Conservation (phyloP, 2,113 vertebrate genomes). For the Hemiscyllium ocellatum region DNA sequence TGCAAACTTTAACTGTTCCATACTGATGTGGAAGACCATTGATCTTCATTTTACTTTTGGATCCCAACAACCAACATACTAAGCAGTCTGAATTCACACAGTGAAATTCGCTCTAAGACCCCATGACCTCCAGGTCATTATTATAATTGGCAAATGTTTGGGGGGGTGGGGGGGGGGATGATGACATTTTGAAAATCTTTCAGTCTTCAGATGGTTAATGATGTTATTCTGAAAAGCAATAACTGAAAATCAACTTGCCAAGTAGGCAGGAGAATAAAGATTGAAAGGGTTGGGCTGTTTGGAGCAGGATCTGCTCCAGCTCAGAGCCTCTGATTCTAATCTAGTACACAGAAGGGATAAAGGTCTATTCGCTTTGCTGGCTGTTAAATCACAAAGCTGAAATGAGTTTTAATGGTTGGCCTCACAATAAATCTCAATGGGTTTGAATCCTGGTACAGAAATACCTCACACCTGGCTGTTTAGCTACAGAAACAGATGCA, state of each 20-base stretch:
- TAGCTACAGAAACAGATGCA: neutral
- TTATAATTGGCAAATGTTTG: neutral
- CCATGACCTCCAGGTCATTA: neutral
- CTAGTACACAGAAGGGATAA: constrained; percentile 9
- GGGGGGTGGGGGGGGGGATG: no score
- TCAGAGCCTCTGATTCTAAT: constrained; percentile 8
- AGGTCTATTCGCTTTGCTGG: constrained; percentile 13
- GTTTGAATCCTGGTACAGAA: neutral
- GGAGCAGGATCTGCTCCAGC: neutral
- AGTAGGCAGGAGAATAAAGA: neutral
- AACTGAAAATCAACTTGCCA: constrained; percentile 6
- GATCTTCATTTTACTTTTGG: neutral
- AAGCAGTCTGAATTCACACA: neutral
- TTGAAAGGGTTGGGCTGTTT: neutral
- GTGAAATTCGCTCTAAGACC: neutral
- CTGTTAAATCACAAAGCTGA: constrained; percentile 28
- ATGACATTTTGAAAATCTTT: neutral
- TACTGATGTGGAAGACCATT: neutral
- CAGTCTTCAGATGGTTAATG: neutral
- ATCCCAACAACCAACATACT: neutral
- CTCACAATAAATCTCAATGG: constrained; percentile 5
- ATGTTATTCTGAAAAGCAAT: neutral
- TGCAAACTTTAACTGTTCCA: neutral
- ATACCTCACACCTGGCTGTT: constrained; percentile 22
- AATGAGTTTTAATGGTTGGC: constrained; percentile 30